phyloP scores from a whole-genome alignment of 2,797 vertebrate species.

The Limnodromus scolopaceus region DNA sequence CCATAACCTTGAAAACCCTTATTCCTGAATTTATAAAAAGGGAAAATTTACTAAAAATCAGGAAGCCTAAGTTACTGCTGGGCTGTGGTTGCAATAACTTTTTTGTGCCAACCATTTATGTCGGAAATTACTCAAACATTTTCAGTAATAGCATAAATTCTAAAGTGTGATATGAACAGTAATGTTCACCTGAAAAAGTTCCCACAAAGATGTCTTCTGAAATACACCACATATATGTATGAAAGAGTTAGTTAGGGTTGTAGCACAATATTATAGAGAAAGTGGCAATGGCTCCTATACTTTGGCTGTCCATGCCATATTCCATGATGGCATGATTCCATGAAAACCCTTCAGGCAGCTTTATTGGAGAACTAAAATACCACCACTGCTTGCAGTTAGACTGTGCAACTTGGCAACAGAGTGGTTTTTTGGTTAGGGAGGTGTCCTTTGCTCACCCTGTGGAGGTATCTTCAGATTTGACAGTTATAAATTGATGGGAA shows the following conservation, averaged over 20 bases:
- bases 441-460: background rate
- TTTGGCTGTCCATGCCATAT: background rate
- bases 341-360: background rate
- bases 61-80: background rate
- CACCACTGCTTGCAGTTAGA: background rate
- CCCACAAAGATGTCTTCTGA: background rate
- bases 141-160: background rate
- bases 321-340: no score
- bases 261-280: background rate
- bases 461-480: background rate
- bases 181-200: background rate
- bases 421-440: background rate
- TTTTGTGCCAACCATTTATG: background rate
- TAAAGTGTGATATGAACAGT: background rate
- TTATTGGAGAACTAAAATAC: background rate
- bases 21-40: slow-evolving; percentile 34
- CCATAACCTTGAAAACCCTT: slow-evolving; percentile 51
- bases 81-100: background rate
- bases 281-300: background rate
- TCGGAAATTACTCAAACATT: background rate
- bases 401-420: background rate
- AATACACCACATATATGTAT: background rate
- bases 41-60: background rate
- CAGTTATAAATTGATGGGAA: background rate
- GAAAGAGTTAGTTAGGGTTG: background rate